A percentile compares a stretch with the other conserved stretches of the same genome.
These are phyloP conservation scores for Drosophila auraria DNA, from an alignment of 1,140 invertebrate genomes.

Conservation along the genomic window DNA sequence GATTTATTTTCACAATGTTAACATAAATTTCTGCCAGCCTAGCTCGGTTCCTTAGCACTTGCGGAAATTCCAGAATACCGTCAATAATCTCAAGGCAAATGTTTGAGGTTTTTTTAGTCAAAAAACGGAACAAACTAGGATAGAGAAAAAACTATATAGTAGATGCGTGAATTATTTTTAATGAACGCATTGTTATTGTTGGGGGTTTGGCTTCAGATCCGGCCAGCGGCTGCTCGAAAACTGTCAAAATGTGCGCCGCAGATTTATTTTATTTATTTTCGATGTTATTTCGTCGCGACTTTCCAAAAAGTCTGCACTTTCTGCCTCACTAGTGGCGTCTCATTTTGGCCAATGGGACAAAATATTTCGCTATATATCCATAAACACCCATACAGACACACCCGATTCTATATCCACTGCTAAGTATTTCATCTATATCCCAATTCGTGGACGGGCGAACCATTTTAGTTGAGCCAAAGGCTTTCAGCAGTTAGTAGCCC, in stretches of 20 bases:
- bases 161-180: slow-evolving; percentile 47
- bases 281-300: slow-evolving; percentile 63
- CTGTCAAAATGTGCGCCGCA: slow-evolving; percentile 62
- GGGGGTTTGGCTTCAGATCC: slow-evolving; percentile 32
- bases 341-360: slow-evolving; percentile 52
- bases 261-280: slow-evolving; percentile 82
- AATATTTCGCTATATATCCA: slow-evolving; percentile 40
- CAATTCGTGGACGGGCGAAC: slow-evolving; percentile 49
- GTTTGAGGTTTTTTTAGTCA: not conserved
- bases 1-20: not conserved
- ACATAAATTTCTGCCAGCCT: not conserved
- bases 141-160: slow-evolving; percentile 23
- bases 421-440: slow-evolving; percentile 53
- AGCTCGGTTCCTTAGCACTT: slow-evolving; percentile 12
- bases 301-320: slow-evolving; percentile 67
- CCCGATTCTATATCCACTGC: slow-evolving; percentile 40
- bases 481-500: slow-evolving; percentile 75
- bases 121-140: slow-evolving; percentile 35
- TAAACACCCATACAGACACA: slow-evolving; percentile 17
- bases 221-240: slow-evolving; percentile 70
- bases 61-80: slow-evolving; percentile 31
- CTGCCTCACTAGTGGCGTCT: slow-evolving; percentile 55
- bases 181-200: slow-evolving; percentile 38
- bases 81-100: slow-evolving; percentile 29
- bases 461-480: slow-evolving; percentile 80